These are phyloP conservation scores for Limenitis arthemis DNA, from an alignment of 2,888 invertebrate genomes.

Conservation along the genomic window DNA sequence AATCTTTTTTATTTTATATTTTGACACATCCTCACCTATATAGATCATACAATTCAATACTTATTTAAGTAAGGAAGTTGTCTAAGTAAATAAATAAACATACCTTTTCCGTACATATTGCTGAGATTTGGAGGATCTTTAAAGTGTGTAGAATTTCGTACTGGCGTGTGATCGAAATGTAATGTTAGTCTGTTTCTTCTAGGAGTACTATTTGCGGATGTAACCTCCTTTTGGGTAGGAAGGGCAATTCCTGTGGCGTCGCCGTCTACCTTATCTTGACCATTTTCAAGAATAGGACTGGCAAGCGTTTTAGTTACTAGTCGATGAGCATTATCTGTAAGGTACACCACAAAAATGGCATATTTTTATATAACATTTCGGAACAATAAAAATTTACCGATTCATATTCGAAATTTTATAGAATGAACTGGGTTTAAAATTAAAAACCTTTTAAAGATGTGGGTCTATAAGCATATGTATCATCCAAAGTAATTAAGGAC, in stretches of 20 bases:
- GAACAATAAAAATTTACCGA: no score
- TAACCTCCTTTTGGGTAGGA: slow-evolving; percentile 38
- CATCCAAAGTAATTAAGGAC: neutral
- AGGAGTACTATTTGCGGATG: slow-evolving; percentile 65
- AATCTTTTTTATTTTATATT: no score
- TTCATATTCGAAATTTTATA: no score
- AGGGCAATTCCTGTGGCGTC: slow-evolving; percentile 35
- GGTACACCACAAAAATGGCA: no score
- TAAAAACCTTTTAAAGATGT: no score
- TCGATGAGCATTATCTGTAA: slow-evolving; percentile 84
- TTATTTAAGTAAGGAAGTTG: neutral
- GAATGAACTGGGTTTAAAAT: no score
- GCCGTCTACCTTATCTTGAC: slow-evolving; percentile 50
- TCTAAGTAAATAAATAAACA: slow-evolving; percentile 16
- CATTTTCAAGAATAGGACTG: slow-evolving; percentile 51
- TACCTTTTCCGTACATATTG: slow-evolving; percentile 57
- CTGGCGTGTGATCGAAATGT: slow-evolving; percentile 80
- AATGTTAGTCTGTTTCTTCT: slow-evolving; percentile 77
- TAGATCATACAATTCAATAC: no score
- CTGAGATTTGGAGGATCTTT: slow-evolving; percentile 76
- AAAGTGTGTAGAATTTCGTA: slow-evolving; percentile 80
- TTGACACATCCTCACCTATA: no score
- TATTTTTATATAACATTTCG: no score
- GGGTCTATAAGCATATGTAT: no score
- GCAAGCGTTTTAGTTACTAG: slow-evolving; percentile 54